Base-by-base conservation (phyloP, 2,888 invertebrate species). In the Netelia virgata region DNA sequence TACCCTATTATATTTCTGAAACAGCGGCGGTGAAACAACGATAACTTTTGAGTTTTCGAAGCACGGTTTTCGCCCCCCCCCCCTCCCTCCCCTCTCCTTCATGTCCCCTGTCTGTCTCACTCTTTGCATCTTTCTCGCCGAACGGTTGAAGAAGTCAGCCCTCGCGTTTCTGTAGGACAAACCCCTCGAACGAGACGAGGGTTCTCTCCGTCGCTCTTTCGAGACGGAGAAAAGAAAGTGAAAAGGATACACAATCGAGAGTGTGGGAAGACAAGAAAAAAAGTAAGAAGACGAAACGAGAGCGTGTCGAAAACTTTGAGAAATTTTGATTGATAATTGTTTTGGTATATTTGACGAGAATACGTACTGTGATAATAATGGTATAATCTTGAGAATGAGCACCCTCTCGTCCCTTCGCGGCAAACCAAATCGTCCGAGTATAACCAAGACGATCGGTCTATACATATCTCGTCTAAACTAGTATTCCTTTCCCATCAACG, bases 21-120 rank as follows among this genome's bases (percentile, higher is more conserved):
- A 70, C 20, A 63, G 61, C 61, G 55, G 20, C 63, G 78, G 53
- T 61, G 61, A 73, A 70, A 57, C 69, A 70, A 63, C 53, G 55
- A 70, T 78, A 70, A 78, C 78, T 78, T 78, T 78, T 63, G 36
- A 78, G 70, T 70, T 78, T 70, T 78, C 70, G 70, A 47, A 61
- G 20, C 23, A 28, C 63, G 41, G 8, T 16, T 18, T 68, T 59
- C 57, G 1, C 57, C 10, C 18, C 47, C 47, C 1, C 14, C 47
- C 47, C 47, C 0, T 28, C 28, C n/a, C n/a, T n/a, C 10, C 18
- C 47, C 47, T 10, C 14, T 11, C 47, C 47, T 5, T 28, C 28
- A 3, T 53, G 16, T 53, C n/a, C 28, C 16, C 3, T 11, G 1
- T 9, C 53, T 43, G 8, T 5, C 23, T n/a, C 41, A 9, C 77